Percentiles rank a stretch among this genome's conserved stretches.
phyloP scores from a whole-genome alignment of 2,797 vertebrate species.

The Fistularia tabacaria region DNA sequence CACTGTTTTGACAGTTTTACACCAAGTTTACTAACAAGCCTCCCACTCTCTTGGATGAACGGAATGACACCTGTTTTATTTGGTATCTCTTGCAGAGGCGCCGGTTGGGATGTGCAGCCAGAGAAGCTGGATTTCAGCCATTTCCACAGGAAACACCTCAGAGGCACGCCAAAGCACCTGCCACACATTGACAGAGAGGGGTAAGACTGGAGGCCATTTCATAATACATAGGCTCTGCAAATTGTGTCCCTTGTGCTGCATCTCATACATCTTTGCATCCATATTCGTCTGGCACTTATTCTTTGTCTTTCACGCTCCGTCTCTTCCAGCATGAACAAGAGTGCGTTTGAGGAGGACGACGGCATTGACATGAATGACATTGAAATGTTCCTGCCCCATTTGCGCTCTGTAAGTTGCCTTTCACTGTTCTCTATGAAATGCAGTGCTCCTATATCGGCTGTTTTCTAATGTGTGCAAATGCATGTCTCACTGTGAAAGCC shows the following conservation, averaged over 20 bases:
- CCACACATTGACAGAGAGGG: slow-evolving; percentile 94
- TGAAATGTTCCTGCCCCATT: slow-evolving; percentile 89
- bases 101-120: slow-evolving; percentile 94
- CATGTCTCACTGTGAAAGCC: not conserved
- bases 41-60: too few relatives aligned
- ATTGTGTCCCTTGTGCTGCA: not conserved
- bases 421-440: not conserved
- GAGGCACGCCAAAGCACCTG: slow-evolving; percentile 86
- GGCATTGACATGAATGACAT: slow-evolving; percentile 93
- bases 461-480: not conserved
- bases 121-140: slow-evolving; percentile 96
- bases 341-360: slow-evolving; percentile 85
- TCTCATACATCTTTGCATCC: too few relatives aligned
- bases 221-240: too few relatives aligned
- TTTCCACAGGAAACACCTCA: slow-evolving; percentile 84
- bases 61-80: too few relatives aligned
- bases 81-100: slow-evolving; percentile 71
- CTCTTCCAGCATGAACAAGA: slow-evolving; percentile 84
- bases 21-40: too few relatives aligned
- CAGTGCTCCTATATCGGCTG: not conserved
- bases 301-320: not conserved
- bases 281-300: not conserved
- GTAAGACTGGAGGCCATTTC: slow-evolving; percentile 61
- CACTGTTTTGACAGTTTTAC: too few relatives aligned
- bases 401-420: slow-evolving; percentile 81